Evolutionary conservation across 2,113 vertebrate genomes (phyloP).

Genomic region (Nothocercus julius): DNA sequence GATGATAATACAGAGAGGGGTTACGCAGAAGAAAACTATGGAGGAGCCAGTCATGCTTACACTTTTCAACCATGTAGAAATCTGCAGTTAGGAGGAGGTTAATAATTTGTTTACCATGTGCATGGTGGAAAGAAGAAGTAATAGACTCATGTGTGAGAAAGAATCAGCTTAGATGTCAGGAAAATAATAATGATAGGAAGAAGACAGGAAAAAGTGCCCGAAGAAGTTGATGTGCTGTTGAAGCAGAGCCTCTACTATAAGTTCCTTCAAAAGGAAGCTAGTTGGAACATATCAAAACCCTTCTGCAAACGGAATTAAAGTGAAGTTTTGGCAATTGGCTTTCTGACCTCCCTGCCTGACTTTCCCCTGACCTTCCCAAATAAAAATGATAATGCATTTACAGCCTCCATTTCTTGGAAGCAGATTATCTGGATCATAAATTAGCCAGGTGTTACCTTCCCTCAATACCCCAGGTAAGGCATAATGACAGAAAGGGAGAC

Average conservation of each 20-base stretch:
- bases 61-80: not conserved
- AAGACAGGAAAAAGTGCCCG: not conserved
- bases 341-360: not conserved
- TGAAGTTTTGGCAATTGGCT: not conserved
- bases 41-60: not conserved
- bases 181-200: not conserved
- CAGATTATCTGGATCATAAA: not conserved
- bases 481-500: not conserved
- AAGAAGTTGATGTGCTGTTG: not conserved
- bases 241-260: not conserved
- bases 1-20: not conserved
- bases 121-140: not conserved
- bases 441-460: not conserved
- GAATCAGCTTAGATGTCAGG: not conserved
- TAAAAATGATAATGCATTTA: not conserved
- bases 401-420: not conserved
- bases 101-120: not conserved
- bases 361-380: not conserved
- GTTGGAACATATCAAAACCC: not conserved
- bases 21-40: not conserved
- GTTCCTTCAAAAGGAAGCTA: not conserved
- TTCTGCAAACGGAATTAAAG: not conserved
- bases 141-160: not conserved
- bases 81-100: fast-evolving
- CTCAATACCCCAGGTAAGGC: not conserved